These are phyloP conservation scores for Phenganax stokvisi DNA, from an alignment of 92 coral and sea anemone genomes.

Conservation along the genomic window DNA sequence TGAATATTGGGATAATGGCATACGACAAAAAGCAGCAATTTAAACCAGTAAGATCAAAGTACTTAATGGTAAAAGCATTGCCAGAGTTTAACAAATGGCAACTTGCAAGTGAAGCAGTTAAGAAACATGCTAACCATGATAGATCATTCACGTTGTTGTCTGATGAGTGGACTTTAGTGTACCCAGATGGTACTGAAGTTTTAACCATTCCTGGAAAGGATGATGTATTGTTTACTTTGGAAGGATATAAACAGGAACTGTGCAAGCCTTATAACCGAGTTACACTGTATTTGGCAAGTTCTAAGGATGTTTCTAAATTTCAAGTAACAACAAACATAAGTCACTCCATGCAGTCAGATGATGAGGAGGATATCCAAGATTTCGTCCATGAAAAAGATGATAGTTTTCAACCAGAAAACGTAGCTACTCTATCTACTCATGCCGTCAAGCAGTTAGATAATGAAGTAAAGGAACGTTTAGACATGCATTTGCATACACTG, in stretches of 20 bases:
- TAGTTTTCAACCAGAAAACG: neutral
- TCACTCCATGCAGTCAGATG: neutral
- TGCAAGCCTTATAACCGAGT: constrained; percentile 13
- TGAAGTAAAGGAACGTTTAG: neutral
- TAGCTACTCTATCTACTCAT: neutral
- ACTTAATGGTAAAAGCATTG: constrained; percentile 6
- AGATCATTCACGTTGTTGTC: neutral
- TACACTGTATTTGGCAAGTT: neutral
- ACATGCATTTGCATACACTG: constrained; percentile 14
- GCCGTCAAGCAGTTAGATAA: neutral
- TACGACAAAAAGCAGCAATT: neutral
- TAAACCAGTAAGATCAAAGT: neutral
- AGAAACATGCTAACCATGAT: constrained; percentile 20
- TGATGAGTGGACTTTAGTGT: constrained; percentile 7
- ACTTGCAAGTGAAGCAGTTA: constrained; percentile 21
- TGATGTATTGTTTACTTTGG: neutral
- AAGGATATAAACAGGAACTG: neutral
- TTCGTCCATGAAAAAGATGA: neutral
- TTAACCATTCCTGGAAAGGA: neutral
- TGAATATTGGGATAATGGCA: constrained; percentile 11
- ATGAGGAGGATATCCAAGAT: neutral
- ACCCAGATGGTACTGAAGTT: constrained; percentile 4
- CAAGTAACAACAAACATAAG: neutral
- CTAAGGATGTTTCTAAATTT: neutral
- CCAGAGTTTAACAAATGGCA: constrained; percentile 13